Base-by-base conservation (phyloP, 2,888 invertebrate species). In the Drosophila suboccidentalis region DNA sequence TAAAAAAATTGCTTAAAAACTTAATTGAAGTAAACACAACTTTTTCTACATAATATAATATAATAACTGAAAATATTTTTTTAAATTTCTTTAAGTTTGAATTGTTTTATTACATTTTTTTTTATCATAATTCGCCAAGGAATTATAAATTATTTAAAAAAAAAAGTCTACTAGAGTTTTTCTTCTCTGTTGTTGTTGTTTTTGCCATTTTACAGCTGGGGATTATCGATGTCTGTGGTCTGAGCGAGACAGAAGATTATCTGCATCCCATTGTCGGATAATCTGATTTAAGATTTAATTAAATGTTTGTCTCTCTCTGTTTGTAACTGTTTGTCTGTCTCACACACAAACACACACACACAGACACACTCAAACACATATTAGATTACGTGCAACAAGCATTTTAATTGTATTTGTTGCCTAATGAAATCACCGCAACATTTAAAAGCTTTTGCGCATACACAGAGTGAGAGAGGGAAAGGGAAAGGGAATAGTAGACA, bases 331-430 rank as follows among this genome's bases (percentile, higher is more conserved):
- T 29, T 59, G 13, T 34, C 43, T 54, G 43, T 46, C 26, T 29
- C 49, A 10, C 13, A 36, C 39, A 29, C 22, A 53, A 11, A 29
- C 49, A 10, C 13, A 36, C 39, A 29, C 22, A 53, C 15, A 43
- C 17, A 17, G 19, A 19, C n/a, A 43, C 4, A 43, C 3, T 44
- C 17, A 44, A n/a, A 55, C 10, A 22, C 63, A 76, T 81, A 79
- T 83, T 83, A 79, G 74, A 86, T 83, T 86, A 83, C 66, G 70
- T 74, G 81, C 79, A 83, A 86, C 81, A 83, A 86, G 77, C 79
- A 81, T 61, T 83, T 83, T 83, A 86, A 83, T 86, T 83, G 77
- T 83, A 67, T 83, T 83, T 83, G 79, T 69, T 71, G 84, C 68
- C 73, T 83, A 82, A 83, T 81, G 81, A 78, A 86, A 82, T 86